Evolutionary conservation across 2,888 invertebrate species (phyloP), one percentile per base, ranked within the genome.

Genomic region (Parnassius mnemosyne): DNA sequence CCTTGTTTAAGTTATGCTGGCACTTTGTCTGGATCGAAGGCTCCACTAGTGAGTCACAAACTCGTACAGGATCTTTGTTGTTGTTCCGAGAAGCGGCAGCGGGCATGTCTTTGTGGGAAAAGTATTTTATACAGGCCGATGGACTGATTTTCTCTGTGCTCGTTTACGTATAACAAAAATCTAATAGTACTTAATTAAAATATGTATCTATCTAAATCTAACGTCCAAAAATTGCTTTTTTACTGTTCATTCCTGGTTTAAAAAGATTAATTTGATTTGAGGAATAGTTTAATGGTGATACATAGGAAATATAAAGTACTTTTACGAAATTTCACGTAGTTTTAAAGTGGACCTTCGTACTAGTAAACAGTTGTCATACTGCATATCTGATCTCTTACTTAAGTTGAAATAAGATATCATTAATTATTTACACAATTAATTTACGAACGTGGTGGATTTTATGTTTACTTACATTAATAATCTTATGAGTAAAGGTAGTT

Each of bases 31-130:
- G 86, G 82, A 79, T 76, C 68, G 74, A 73, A 84, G 83, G 79
- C 66, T 55, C 70, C 74, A 70, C 69, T 71, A 71, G 78, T 89
- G 90, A 89, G 78, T 89, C 90, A 89, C 81, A 77, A 78, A 81
- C 79, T 72, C 73, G 83, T 77, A 80, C 83, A 85, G 87, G 88
- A 91, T 88, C 91, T 90, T 91, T 90, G 90, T 91, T 89, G 79
- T 82, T 80, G 80, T 91, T 91, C 90, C 80, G 79, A 85, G 90
- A 91, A 91, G 78, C 81, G 77, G 51, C 80, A 75, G 74, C 81
- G 79, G 81, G 74, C 78, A 77, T 77, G 75, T 83, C 84, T 85
- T 86, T 87, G 88, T 89, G 87, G 84, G 83, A 86, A 89, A 85
- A 83, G 81, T 78, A 81, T 79, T 84, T 84, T 83, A 86, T 83